Percentiles rank a stretch among this genome's conserved stretches.
Conservation (phyloP, 1,140 invertebrate species). For the Drosophila carrolli region DNA sequence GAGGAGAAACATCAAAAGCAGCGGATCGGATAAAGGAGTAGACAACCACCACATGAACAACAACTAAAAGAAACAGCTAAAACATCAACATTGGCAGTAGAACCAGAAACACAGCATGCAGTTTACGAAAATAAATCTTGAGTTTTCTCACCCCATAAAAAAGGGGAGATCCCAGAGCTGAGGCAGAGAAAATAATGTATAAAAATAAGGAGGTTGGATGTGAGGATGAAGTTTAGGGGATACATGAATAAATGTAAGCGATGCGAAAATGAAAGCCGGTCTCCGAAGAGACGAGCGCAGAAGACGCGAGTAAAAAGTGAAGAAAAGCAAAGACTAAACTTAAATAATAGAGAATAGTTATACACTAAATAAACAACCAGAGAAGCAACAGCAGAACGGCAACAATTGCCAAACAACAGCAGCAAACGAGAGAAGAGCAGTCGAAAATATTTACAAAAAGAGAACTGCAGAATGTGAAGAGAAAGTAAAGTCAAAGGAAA, state of each 20-base stretch:
- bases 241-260: constrained; percentile 48
- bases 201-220: constrained; percentile 50
- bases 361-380: constrained; percentile 68
- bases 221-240: constrained; percentile 40
- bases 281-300: constrained; percentile 34
- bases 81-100: constrained; percentile 19
- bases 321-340: constrained; percentile 81
- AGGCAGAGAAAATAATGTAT: constrained; percentile 50
- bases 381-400: constrained; percentile 17
- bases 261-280: constrained; percentile 27
- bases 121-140: constrained; percentile 53
- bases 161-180: constrained; percentile 2
- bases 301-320: constrained; percentile 66
- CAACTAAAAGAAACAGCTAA: constrained; percentile 25
- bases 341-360: constrained; percentile 79
- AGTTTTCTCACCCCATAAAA: constrained; percentile 10
- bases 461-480: constrained; percentile 36
- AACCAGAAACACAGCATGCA: constrained; percentile 37
- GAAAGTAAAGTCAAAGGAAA: constrained; percentile 15
- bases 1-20: constrained; percentile 15
- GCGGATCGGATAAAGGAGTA: constrained; percentile 32
- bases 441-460: constrained; percentile 60
- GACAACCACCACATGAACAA: constrained; percentile 35
- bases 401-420: constrained; percentile 36
- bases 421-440: constrained; percentile 34